These are phyloP conservation scores for Temnothorax unifasciatus DNA, from an alignment of 2,888 invertebrate genomes.

Conservation along the genomic window DNA sequence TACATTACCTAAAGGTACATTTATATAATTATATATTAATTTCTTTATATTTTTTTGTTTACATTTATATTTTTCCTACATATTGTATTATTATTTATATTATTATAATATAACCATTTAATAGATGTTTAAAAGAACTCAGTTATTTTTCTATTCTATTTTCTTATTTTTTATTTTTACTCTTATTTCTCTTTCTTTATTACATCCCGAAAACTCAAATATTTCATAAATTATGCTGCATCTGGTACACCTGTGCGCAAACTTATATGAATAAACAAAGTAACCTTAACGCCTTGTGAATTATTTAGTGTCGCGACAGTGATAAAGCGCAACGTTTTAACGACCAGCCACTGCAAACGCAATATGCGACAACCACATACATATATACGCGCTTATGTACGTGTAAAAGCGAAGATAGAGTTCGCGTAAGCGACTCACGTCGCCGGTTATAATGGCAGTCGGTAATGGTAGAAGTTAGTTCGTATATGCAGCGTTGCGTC, in stretches of 20 bases:
- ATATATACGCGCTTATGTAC: neutral
- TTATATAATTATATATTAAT: no score
- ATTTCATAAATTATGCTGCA: neutral
- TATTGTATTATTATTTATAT: no score
- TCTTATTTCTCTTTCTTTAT: neutral
- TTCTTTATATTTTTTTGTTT: no score
- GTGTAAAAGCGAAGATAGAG: constrained; percentile 12
- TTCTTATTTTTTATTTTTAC: neutral
- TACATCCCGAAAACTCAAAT: neutral
- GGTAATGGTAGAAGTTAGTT: constrained; percentile 29
- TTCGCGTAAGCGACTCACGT: constrained; percentile 36
- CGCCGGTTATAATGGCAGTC: constrained; percentile 29
- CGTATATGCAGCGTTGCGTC: constrained; percentile 19
- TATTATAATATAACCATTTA: neutral
- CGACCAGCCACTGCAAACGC: neutral
- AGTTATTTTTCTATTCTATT: neutral
- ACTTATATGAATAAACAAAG: constrained; percentile 38
- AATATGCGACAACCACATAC: neutral
- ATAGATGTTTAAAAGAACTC: neutral
- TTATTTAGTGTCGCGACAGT: constrained; percentile 30
- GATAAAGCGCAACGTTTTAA: constrained; percentile 38
- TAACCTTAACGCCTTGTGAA: constrained; percentile 12
- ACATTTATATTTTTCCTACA: no score
- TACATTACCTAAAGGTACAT: no score
- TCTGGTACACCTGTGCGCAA: neutral